Percentiles rank a stretch among this genome's conserved stretches.
Conservation (phyloP, 1,140 invertebrate species). For the Drosophila orosa region DNA sequence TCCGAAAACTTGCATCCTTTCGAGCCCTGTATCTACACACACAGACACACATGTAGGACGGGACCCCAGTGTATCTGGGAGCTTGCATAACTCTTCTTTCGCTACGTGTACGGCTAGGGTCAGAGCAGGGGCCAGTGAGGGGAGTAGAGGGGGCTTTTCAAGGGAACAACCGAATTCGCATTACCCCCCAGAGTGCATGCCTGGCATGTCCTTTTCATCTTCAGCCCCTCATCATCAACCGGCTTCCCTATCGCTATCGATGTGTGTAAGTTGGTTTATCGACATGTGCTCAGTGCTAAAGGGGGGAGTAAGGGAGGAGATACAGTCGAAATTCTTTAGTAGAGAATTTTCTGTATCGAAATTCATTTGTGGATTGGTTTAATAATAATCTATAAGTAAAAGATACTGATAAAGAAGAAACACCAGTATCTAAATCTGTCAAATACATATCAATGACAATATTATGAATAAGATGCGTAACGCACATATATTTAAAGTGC, state of each 20-base stretch:
- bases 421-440: too few relatives aligned
- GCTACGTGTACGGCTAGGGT: slow-evolving; percentile 43
- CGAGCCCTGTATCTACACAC: slow-evolving; percentile 39
- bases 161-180: slow-evolving; percentile 28
- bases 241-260: slow-evolving; percentile 42
- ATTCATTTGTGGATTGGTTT: too few relatives aligned
- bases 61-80: slow-evolving; percentile 52
- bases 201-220: slow-evolving; percentile 29
- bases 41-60: slow-evolving; percentile 26
- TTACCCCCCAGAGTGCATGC: slow-evolving; percentile 55
- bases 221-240: slow-evolving; percentile 5
- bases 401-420: too few relatives aligned
- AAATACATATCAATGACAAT: not conserved
- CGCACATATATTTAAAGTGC: not conserved
- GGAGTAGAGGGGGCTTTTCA: not conserved
- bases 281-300: slow-evolving; percentile 37
- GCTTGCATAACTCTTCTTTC: slow-evolving; percentile 74
- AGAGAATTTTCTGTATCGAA: not conserved
- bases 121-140: slow-evolving; percentile 4
- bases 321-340: slow-evolving; percentile 15
- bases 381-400: too few relatives aligned
- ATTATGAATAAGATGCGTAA: not conserved
- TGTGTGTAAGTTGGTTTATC: slow-evolving; percentile 62
- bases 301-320: not conserved
- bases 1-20: slow-evolving; percentile 25